Conservation (phyloP, 2,888 invertebrate genomes). For the Bugulina stolonifera region DNA sequence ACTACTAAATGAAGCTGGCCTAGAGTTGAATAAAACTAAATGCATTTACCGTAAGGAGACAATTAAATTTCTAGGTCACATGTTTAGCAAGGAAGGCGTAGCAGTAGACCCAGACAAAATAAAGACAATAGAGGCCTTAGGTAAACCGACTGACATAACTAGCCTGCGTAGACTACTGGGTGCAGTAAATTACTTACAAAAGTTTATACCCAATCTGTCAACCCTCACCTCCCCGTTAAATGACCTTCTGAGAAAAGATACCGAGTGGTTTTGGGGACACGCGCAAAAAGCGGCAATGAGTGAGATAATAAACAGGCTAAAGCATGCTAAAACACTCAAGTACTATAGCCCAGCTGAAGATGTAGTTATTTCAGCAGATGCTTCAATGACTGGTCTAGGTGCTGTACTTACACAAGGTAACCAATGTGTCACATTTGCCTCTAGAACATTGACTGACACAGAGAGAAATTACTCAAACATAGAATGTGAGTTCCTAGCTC, state of each 20-base stretch:
- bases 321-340: not conserved
- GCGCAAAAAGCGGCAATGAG: not conserved
- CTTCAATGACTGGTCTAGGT: too few species aligned
- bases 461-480: not conserved
- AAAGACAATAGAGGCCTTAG: not conserved
- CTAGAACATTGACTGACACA: not conserved
- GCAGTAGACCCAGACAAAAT: constrained; percentile 3
- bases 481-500: not conserved
- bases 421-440: not conserved
- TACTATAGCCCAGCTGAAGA: not conserved
- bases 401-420: not conserved
- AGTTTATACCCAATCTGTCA: not conserved
- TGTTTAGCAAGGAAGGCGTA: not conserved
- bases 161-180: not conserved
- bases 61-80: constrained; percentile 6
- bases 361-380: not conserved
- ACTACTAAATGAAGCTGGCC: not conserved
- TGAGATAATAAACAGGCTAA: not conserved
- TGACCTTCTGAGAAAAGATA: constrained; percentile 2
- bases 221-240: not conserved
- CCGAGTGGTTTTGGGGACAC: not conserved
- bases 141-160: not conserved
- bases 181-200: not conserved
- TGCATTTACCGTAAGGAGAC: not conserved
- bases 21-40: not conserved